Evolutionary conservation across 2,113 vertebrate genomes (phyloP).

Genomic region (Platichthys flesus): DNA sequence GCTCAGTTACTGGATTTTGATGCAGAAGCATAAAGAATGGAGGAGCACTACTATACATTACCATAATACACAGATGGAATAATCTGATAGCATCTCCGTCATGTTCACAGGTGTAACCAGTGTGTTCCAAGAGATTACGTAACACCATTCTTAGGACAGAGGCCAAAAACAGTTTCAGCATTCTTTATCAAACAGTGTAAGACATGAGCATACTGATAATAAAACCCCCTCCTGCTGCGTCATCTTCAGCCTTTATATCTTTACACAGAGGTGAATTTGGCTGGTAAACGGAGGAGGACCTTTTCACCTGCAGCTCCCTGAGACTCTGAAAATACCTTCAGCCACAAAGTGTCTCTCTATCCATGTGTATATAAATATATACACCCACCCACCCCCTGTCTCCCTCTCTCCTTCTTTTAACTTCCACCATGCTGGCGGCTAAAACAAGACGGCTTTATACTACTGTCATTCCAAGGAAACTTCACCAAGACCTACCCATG

Average conservation of each 20-base stretch:
- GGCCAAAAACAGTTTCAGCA: slow-evolving; percentile 36
- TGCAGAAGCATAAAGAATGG: not conserved
- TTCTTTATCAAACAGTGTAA: not conserved
- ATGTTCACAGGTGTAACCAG: slow-evolving; percentile 51
- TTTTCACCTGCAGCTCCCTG: slow-evolving; percentile 95
- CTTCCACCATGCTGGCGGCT: slow-evolving; percentile 69
- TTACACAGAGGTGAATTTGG: slow-evolving; percentile 44
- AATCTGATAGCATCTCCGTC: slow-evolving; percentile 40
- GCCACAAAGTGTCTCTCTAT: slow-evolving; percentile 57
- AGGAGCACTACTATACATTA: slow-evolving; percentile 21
- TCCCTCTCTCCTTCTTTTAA: slow-evolving; percentile 49
- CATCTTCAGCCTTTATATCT: slow-evolving; percentile 17
- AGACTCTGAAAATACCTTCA: slow-evolving; percentile 87
- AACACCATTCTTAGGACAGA: slow-evolving; percentile 20
- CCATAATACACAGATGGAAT: slow-evolving; percentile 29
- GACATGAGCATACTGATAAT: not conserved
- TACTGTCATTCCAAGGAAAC: slow-evolving; percentile 73
- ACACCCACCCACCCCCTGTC: slow-evolving; percentile 24
- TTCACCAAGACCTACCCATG: slow-evolving; percentile 60
- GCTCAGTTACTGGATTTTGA: slow-evolving; percentile 2
- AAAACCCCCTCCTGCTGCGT: slow-evolving; percentile 2
- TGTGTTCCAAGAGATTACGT: slow-evolving; percentile 27
- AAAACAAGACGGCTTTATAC: slow-evolving; percentile 84
- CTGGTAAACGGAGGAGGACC: slow-evolving; percentile 78
- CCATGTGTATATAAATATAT: slow-evolving; percentile 1